Conservation (phyloP, 2,797 vertebrate genomes). For the Phrynocephalus forsythii region DNA sequence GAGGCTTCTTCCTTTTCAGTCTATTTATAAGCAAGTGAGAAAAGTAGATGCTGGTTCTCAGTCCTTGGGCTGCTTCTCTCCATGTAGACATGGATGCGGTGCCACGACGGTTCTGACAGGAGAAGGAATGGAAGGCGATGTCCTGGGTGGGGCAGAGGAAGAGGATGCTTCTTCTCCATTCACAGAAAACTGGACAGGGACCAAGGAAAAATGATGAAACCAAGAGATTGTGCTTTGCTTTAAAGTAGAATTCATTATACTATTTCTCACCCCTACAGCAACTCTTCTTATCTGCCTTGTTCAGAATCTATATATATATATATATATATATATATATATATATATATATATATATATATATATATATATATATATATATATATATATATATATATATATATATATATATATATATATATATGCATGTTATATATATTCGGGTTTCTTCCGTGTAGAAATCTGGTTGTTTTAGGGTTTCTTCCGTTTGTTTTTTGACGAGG, state of each 20-base stretch:
- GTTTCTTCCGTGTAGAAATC: too few relatives aligned
- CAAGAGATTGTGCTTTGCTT: background rate
- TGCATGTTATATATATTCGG: too few relatives aligned
- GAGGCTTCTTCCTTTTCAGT: background rate
- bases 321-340: background rate
- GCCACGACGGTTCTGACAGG: background rate
- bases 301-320: accelerated
- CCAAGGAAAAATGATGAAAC: constrained; percentile 19
- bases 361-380: background rate
- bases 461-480: too few relatives aligned
- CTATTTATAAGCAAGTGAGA: background rate
- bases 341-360: background rate
- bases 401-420: background rate
- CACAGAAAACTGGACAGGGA: constrained; percentile 28
- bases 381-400: background rate
- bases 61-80: too few relatives aligned
- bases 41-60: too few relatives aligned
- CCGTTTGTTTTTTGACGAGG: too few relatives aligned
- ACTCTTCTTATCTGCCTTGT: background rate
- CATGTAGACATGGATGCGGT: too few relatives aligned
- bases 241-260: background rate
- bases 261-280: background rate
- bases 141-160: background rate
- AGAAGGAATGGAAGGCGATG: background rate
- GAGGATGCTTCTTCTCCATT: constrained; percentile 1